Evolutionary conservation across 2,113 vertebrate genomes (phyloP).

Genomic region (Pipa parva): DNA sequence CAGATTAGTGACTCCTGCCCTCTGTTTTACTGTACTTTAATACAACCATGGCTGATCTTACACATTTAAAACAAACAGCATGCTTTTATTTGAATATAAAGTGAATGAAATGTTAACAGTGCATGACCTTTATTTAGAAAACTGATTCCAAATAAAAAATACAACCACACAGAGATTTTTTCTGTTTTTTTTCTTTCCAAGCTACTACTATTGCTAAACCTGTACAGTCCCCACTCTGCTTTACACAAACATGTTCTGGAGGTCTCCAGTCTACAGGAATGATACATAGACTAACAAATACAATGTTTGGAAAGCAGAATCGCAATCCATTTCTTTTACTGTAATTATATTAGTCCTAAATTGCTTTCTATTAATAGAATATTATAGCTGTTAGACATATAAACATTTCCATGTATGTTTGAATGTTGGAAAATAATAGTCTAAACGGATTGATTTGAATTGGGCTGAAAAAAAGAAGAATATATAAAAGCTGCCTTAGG

Average conservation of each 20-base stretch:
- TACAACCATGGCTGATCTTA: too few species aligned
- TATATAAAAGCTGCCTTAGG: slow-evolving; percentile 25
- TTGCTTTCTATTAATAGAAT: not conserved
- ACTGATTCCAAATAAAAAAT: too few species aligned
- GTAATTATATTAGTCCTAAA: not conserved
- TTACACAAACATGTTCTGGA: not conserved
- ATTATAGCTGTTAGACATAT: not conserved
- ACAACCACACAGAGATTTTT: too few species aligned
- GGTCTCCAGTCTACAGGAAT: not conserved
- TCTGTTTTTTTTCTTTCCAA: too few species aligned
- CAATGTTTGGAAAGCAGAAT: not conserved
- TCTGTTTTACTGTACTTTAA: too few species aligned
- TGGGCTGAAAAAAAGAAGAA: slow-evolving; percentile 23
- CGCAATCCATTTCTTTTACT: not conserved
- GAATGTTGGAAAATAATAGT: not conserved
- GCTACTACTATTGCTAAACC: slow-evolving; percentile 20
- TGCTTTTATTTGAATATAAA: too few species aligned
- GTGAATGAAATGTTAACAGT: too few species aligned
- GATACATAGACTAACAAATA: not conserved
- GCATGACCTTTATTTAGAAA: too few species aligned
- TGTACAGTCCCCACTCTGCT: slow-evolving; percentile 3
- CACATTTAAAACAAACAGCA: too few species aligned
- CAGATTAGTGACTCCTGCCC: too few species aligned
- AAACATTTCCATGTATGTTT: slow-evolving; percentile 1
- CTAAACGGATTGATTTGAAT: not conserved